Conservation (phyloP, 2,797 vertebrate species). For the Scolopax rusticola region DNA sequence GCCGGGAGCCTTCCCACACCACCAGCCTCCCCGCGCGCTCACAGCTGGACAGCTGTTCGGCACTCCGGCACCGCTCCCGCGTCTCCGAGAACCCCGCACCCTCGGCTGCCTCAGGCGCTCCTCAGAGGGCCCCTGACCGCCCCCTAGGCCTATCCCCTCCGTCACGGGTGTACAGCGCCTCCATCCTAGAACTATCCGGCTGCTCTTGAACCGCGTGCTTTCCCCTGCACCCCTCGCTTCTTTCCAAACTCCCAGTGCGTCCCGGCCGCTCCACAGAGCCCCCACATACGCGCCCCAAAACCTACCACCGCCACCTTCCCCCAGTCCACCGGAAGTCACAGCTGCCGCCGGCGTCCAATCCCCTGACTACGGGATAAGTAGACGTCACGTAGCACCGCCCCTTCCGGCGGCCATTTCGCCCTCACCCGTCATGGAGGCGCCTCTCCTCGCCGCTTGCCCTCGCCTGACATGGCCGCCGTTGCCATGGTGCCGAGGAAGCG, state of each 20-base stretch:
- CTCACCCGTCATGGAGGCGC: neutral
- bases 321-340: accelerated
- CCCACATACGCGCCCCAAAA: accelerated
- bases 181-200: neutral
- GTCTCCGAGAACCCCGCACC: no score
- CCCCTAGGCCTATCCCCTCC: neutral
- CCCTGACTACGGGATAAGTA: accelerated
- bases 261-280: neutral
- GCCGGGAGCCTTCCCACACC: neutral
- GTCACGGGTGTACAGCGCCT: accelerated
- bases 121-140: no score
- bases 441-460: neutral
- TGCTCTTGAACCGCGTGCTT: accelerated
- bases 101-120: neutral
- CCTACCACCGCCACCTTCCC: accelerated
- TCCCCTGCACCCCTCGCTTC: neutral
- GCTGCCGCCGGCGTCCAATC: accelerated
- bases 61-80: accelerated
- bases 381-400: neutral
- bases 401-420: neutral
- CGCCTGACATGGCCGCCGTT: neutral
- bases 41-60: neutral
- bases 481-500: neutral
- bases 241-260: accelerated
- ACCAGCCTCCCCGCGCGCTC: no score